A percentile compares a stretch with the other conserved stretches of the same genome.
phyloP scores from a whole-genome alignment of 2,888 invertebrate genomes.

The Dicyrtomina minuta region DNA sequence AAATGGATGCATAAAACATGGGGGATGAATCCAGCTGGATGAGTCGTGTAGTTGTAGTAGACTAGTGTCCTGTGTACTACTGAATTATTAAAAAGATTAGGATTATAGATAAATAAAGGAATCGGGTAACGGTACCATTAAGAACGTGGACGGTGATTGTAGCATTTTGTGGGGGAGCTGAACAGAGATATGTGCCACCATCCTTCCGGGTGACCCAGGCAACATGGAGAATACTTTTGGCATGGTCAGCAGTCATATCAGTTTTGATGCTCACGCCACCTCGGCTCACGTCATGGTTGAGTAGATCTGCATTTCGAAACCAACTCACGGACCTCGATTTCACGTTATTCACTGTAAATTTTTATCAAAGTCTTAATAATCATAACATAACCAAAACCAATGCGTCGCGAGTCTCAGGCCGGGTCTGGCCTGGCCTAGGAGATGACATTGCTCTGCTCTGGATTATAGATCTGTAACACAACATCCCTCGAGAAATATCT shows the following conservation, averaged over 20 bases:
- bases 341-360: constrained; percentile 48
- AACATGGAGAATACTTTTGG: constrained; percentile 60
- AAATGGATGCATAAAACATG: no score
- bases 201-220: constrained; percentile 61
- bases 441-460: background rate
- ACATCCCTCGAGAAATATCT: no score
- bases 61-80: no score
- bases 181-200: constrained; percentile 62
- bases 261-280: constrained; percentile 66
- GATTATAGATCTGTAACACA: background rate
- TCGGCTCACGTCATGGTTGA: constrained; percentile 68
- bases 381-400: background rate
- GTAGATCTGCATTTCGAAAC: constrained; percentile 57
- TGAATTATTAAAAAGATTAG: no score
- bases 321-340: constrained; percentile 50
- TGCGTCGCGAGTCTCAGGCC: background rate
- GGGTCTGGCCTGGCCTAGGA: background rate
- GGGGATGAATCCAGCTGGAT: no score
- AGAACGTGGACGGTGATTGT: constrained; percentile 62
- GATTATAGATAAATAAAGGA: no score
- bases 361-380: background rate
- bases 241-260: constrained; percentile 61
- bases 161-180: constrained; percentile 60
- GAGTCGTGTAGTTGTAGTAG: no score
- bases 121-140: no score